Evolutionary conservation across 2,113 vertebrate genomes (phyloP).

Genomic region (Colaptes auratus): DNA sequence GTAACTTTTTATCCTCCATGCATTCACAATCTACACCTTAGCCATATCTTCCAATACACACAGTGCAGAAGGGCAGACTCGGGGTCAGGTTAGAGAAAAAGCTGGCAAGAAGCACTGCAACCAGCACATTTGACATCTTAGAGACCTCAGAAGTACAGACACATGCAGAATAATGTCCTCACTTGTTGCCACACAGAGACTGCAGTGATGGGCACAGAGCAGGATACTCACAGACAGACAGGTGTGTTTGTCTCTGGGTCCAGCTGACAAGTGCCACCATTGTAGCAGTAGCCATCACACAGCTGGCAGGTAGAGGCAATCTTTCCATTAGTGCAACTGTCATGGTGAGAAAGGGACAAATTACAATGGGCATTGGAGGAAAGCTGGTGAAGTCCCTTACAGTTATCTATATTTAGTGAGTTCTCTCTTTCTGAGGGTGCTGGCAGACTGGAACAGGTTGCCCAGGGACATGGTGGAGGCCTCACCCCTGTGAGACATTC

Average conservation of each 20-base stretch:
- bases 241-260: constrained; percentile 94
- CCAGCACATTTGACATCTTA: neutral
- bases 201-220: neutral
- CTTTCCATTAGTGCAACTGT: constrained; percentile 96
- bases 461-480: too few relatives aligned
- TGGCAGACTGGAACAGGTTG: too few relatives aligned
- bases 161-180: neutral
- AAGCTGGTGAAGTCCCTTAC: neutral
- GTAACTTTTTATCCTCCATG: neutral
- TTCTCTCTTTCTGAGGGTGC: too few relatives aligned
- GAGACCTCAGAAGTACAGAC: neutral
- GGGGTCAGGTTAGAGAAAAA: neutral
- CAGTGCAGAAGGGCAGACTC: neutral
- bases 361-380: neutral
- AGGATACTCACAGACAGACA: constrained; percentile 94
- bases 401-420: neutral
- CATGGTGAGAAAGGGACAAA: constrained; percentile 8
- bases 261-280: constrained; percentile 95
- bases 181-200: neutral
- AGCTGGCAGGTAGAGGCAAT: constrained; percentile 95
- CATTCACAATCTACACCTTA: neutral
- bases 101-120: neutral
- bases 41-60: neutral
- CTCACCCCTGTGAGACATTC: too few relatives aligned
- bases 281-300: constrained; percentile 99